Evolutionary conservation across 2,888 invertebrate genomes (phyloP).

Genomic region (Zaprionus bogoriensis): DNA sequence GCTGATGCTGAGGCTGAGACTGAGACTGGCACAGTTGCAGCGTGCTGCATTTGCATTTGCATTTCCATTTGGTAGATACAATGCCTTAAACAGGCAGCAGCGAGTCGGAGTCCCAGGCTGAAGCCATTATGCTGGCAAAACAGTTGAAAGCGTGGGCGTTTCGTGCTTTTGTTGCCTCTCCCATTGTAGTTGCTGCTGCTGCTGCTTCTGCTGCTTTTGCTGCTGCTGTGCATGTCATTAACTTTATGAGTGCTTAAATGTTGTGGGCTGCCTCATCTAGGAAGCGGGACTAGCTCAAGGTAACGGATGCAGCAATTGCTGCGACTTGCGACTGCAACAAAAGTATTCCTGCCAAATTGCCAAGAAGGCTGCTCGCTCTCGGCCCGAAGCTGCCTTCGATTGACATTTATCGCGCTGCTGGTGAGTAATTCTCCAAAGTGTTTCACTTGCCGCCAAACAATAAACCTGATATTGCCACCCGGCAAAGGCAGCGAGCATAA

Average conservation of each 20-base stretch:
- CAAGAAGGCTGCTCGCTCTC: conserved; percentile 3
- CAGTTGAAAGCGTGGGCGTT: conserved; percentile 50
- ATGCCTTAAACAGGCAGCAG: conserved; percentile 21
- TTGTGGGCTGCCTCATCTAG: conserved; percentile 18
- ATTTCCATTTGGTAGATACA: conserved; percentile 61
- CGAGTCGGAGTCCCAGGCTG: conserved; percentile 34
- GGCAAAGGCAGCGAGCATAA: conserved; percentile 49
- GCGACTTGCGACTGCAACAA: conserved; percentile 27
- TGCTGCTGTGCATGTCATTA: conserved; percentile 71
- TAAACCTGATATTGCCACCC: conserved; percentile 64
- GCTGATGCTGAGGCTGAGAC: not conserved
- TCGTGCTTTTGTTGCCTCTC: conserved; percentile 6
- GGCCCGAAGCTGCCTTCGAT: conserved; percentile 20
- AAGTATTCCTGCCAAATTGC: conserved; percentile 42
- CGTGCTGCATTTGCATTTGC: conserved; percentile 25
- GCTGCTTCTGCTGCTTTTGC: conserved; percentile 14
- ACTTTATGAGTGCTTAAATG: conserved; percentile 77
- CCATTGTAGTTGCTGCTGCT: conserved; percentile 1
- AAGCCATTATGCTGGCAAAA: conserved; percentile 39
- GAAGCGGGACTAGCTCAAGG: conserved; percentile 61
- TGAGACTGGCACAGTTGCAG: not conserved
- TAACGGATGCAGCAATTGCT: conserved; percentile 70
- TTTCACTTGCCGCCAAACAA: conserved; percentile 76
- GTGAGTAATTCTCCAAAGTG: conserved; percentile 73
- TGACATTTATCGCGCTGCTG: conserved; percentile 40